Evolutionary conservation across 2,888 invertebrate species (phyloP), one percentile per base, ranked within the genome.

Genomic region (Leptopilina syphax): DNA sequence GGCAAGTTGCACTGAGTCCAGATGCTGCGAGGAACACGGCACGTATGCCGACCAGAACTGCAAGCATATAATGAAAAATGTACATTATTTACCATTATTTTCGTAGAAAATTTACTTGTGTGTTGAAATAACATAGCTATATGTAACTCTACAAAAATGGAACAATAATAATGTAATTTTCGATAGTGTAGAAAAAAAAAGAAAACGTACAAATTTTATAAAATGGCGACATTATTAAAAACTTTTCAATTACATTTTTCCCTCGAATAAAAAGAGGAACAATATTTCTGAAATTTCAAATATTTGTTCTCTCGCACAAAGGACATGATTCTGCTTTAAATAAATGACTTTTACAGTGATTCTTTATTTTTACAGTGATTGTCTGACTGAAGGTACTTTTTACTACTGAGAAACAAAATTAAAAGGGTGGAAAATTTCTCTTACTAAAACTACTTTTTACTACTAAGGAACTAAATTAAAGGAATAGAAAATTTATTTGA

Each of bases 11-110:
- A 94, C 93, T 9, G 94, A 93, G 87, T 94, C 94, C 85, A 93
- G 92, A 86, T 93, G 92, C 88, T 94, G 94, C 13, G 93, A 91
- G 65, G 91, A 91, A 84, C 94, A 94, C 1, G 92, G 92, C 44
- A 93, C 93, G 88, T 93, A 94, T 24, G 93, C 93, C n/a, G 93
- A 93, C 94, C 94, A 94, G 85, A 94, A 94, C 94, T 94, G 91
- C 12, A 90, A 91, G 83, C 9, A 34, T 27, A 34, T 27, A 73
- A 73, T 73, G 34, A 73, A 73, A 57, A 57, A 57, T 73, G 12
- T 41, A 73, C 54, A 73, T 73, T 57, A 73, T 73, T 73, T 57
- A 73, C 34, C 7, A 54, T 57, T n/a, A 12, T 57, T 73, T 34
- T 1, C 34, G n/a, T 54, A 1, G 50, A 34, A n/a, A 73, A 57